Percentiles rank a stretch among this genome's conserved stretches.
phyloP scores from a whole-genome alignment of 35 echinoderm and acorn worm genomes.

The Strongylocentrotus purpuratus region DNA sequence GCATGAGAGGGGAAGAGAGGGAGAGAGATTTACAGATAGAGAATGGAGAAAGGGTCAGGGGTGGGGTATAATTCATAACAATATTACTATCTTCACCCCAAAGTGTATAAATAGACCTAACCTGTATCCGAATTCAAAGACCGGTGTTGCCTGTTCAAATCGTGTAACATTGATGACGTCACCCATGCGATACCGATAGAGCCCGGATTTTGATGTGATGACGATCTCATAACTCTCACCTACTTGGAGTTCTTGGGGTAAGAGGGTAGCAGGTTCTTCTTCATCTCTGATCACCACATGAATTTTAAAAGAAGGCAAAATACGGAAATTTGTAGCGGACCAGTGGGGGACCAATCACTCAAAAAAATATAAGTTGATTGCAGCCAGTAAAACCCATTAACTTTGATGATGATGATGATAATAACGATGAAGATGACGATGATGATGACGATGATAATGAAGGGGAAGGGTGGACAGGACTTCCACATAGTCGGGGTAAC shows the following conservation, averaged over 20 bases:
- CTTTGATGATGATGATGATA: background rate
- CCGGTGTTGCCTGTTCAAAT: background rate
- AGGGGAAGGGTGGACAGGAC: too few species aligned
- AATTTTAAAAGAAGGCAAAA: background rate
- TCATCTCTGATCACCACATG: background rate
- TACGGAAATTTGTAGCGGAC: too few species aligned
- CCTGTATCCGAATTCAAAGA: constrained; percentile 41
- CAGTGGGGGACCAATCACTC: too few species aligned
- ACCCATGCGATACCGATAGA: constrained; percentile 49
- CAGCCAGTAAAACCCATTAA: too few species aligned
- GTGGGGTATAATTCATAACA: too few species aligned
- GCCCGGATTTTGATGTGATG: background rate
- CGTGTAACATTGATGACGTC: constrained; percentile 4
- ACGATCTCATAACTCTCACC: constrained; percentile 42
- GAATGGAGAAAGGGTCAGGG: too few species aligned
- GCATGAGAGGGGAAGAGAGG: too few species aligned
- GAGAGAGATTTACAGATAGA: too few species aligned
- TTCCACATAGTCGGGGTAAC: too few species aligned
- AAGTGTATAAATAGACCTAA: background rate
- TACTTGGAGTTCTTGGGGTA: constrained; percentile 20
- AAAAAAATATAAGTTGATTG: too few species aligned
- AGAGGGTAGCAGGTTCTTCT: background rate
- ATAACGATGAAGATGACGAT: background rate
- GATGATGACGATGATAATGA: background rate
- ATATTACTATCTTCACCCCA: too few species aligned